Conservation (phyloP, 2,113 vertebrate genomes). For the Pangasianodon hypophthalmus region DNA sequence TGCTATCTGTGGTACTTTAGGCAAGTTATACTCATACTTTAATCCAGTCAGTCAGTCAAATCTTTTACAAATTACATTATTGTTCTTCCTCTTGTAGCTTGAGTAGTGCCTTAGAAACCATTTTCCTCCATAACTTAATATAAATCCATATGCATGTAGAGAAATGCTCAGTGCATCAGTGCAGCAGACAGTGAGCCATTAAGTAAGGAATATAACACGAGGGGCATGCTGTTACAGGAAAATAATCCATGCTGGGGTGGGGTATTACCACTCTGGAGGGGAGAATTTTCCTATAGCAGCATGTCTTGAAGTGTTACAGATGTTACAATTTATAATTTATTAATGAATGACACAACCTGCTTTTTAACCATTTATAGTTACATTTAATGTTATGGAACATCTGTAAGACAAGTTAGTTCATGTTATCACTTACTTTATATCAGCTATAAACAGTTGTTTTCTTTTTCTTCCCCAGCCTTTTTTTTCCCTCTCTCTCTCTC, state of each 20-base stretch:
- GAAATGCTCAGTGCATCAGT: slow-evolving; percentile 1
- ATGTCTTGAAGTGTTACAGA: background rate
- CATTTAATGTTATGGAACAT: background rate
- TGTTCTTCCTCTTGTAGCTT: background rate
- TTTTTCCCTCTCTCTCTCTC: background rate
- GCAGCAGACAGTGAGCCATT: background rate
- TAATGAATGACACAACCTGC: background rate
- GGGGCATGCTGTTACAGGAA: background rate
- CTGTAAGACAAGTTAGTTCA: background rate
- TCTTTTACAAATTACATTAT: background rate
- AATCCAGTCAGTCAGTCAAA: background rate
- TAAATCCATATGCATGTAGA: background rate
- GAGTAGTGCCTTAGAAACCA: background rate
- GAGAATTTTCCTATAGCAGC: background rate
- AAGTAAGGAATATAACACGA: background rate
- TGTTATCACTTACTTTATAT: background rate
- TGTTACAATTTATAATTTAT: background rate
- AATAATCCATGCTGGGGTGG: background rate
- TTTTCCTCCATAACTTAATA: background rate
- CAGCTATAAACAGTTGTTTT: background rate
- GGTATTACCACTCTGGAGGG: background rate
- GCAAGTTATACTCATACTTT: background rate
- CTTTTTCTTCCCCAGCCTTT: background rate
- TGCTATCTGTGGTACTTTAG: background rate
- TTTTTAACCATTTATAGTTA: background rate